Evolutionary conservation across 2,113 vertebrate genomes (phyloP), one percentile per base, ranked within the genome.

Genomic region (Sphyrna mokarran): DNA sequence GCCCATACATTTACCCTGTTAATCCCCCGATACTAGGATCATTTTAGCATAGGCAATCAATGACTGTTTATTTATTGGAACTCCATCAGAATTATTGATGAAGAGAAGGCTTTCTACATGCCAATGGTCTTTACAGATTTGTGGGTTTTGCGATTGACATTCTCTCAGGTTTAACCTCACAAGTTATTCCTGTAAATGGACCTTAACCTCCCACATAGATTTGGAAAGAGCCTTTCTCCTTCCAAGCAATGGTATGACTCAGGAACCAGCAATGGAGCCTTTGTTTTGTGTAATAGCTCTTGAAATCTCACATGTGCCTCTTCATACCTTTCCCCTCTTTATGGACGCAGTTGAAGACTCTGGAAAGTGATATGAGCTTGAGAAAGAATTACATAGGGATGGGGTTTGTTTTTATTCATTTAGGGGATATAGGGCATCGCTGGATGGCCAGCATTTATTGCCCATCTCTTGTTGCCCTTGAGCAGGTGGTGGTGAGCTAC

Each of bases 241-340:
- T 91, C 89, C 58, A 91, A 37, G 7, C 89, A 91, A 91, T 66
- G 66, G 85, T 14, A 91, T 91, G 58, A 91, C 61, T 91, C 89
- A 91, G 58, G 2, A 13, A 66, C 66, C 14, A 91, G 29, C 89
- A 66, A 91, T 63, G 9, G 89, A 33, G 61, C 14, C 54, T 23
- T 90, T 63, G 58, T 54, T 90, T 16, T 3, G 14, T n/a, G 13
- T 90, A 91, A 20, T 37, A 66, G 16, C 16, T 33, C n/a, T 33
- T 66, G 89, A 20, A 61, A 91, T 66, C 58, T 90, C 13, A 63
- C 58, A 63, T 63, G 58, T n/a, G 54, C 26, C n/a, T 33, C 29
- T 8, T 18, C 54, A 37, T 83, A 5, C 14, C 61, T 91, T 16
- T 11, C 16, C 58, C 61, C 13, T 8, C 16, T n/a, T 91, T 91